Percentiles rank a stretch among this genome's conserved stretches.
Conservation (phyloP, 2,888 invertebrate genomes). For the Coenonympha glycerion region DNA sequence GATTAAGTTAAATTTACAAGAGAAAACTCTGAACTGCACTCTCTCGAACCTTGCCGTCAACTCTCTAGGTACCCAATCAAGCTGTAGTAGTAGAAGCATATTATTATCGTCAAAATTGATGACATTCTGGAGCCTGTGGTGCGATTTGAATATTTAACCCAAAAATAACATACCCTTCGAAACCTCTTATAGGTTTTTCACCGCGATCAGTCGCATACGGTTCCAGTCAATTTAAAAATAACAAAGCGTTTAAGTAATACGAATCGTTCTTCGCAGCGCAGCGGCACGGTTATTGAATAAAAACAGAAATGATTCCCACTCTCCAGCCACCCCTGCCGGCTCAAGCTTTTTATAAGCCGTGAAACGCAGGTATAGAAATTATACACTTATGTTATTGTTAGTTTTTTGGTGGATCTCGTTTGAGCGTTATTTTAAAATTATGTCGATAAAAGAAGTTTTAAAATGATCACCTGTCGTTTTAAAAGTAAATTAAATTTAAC, state of each 20-base stretch:
- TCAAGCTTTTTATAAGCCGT: constrained; percentile 56
- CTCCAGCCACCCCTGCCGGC: constrained; percentile 50
- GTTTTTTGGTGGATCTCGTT: constrained; percentile 24
- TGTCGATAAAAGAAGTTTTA: constrained; percentile 16
- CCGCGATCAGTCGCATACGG: constrained; percentile 37
- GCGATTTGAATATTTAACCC: constrained; percentile 1
- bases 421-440: constrained; percentile 21
- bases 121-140: background rate
- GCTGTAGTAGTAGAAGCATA: background rate
- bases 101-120: background rate
- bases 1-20: too few relatives aligned
- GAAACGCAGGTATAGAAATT: constrained; percentile 55
- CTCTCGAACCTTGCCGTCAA: too few relatives aligned
- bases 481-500: constrained; percentile 6
- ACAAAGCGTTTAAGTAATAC: constrained; percentile 54
- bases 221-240: constrained; percentile 58
- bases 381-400: constrained; percentile 34
- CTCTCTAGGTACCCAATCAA: too few relatives aligned
- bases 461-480: constrained; percentile 11
- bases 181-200: constrained; percentile 13
- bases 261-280: constrained; percentile 45
- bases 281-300: constrained; percentile 56
- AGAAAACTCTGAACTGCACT: too few relatives aligned
- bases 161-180: constrained; percentile 9
- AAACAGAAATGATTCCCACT: constrained; percentile 52